Conservation (phyloP, 2,888 invertebrate genomes). For the Sarcophaga variegata region DNA sequence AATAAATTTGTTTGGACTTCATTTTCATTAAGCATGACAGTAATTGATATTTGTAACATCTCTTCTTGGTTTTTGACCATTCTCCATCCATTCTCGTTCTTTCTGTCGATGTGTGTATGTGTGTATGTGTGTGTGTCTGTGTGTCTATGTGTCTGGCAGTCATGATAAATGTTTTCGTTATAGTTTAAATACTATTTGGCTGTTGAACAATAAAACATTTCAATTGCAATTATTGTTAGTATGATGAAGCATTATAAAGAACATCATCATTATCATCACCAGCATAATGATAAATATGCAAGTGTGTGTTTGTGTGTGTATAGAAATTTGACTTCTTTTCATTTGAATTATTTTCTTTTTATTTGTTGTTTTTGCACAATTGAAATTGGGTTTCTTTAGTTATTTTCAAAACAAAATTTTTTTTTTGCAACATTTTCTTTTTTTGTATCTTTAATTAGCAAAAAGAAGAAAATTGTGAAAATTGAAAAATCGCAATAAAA, state of each 20-base stretch:
- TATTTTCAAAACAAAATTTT: not conserved
- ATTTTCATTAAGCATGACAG: conserved; percentile 65
- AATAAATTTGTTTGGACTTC: conserved; percentile 66
- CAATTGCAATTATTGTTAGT: conserved; percentile 21
- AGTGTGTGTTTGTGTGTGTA: not conserved
- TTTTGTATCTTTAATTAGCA: not conserved
- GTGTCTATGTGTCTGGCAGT: not conserved
- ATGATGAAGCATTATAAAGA: no score
- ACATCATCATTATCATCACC: no score
- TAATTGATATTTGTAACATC: conserved; percentile 64
- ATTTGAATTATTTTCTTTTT: not conserved
- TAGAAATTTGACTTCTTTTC: not conserved
- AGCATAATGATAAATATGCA: no score
- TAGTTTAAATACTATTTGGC: conserved; percentile 18
- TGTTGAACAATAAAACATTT: conserved; percentile 40
- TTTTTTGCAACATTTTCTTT: not conserved
- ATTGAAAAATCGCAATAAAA: not conserved
- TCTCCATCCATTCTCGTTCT: not conserved
- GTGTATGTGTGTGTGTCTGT: not conserved
- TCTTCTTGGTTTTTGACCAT: conserved; percentile 12
- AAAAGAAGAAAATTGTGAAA: not conserved
- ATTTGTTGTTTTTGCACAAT: not conserved
- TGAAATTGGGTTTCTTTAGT: not conserved
- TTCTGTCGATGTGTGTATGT: not conserved
- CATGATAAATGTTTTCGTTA: conserved; percentile 33